phyloP scores from a whole-genome alignment of 2,113 vertebrate species.

The Oncorhynchus gorbuscha region DNA sequence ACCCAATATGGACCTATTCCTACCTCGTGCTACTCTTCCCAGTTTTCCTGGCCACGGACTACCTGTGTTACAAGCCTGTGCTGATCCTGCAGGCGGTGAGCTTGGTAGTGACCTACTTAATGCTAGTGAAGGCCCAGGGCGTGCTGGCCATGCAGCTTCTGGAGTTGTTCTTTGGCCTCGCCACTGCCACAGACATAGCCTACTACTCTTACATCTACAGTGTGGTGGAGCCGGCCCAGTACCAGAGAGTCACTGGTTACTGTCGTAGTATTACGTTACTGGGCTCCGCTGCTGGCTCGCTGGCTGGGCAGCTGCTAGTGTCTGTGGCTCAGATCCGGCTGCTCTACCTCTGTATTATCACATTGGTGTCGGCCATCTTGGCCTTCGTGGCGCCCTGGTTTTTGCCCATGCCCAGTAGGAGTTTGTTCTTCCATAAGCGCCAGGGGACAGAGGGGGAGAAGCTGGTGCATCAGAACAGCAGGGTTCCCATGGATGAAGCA shows the following conservation, averaged over 20 bases:
- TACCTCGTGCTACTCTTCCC: slow-evolving; percentile 88
- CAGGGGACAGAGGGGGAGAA: slow-evolving; percentile 18
- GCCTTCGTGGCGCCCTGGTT: slow-evolving; percentile 87
- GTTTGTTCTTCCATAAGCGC: slow-evolving; percentile 88
- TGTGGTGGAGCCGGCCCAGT: slow-evolving; percentile 79
- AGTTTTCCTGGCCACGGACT: slow-evolving; percentile 92
- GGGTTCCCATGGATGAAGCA: slow-evolving; percentile 3
- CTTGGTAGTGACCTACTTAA: slow-evolving; percentile 82
- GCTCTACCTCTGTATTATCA: slow-evolving; percentile 79
- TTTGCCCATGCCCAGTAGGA: slow-evolving; percentile 87
- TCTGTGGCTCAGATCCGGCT: slow-evolving; percentile 73
- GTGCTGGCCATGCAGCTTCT: slow-evolving; percentile 82
- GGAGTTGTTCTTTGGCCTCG: slow-evolving; percentile 90
- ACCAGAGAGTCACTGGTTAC: slow-evolving; percentile 89
- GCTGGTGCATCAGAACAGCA: background rate
- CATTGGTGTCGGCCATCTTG: slow-evolving; percentile 75
- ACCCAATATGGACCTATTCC: slow-evolving; percentile 93
- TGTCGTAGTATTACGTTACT: slow-evolving; percentile 87
- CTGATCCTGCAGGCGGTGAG: slow-evolving; percentile 88
- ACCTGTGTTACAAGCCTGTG: slow-evolving; percentile 90
- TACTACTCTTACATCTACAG: slow-evolving; percentile 97
- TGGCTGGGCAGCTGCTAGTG: slow-evolving; percentile 85
- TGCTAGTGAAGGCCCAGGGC: slow-evolving; percentile 82
- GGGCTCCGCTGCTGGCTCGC: slow-evolving; percentile 85
- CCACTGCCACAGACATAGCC: slow-evolving; percentile 87